Conservation (phyloP, 2,113 vertebrate species). For the Prunella himalayana region DNA sequence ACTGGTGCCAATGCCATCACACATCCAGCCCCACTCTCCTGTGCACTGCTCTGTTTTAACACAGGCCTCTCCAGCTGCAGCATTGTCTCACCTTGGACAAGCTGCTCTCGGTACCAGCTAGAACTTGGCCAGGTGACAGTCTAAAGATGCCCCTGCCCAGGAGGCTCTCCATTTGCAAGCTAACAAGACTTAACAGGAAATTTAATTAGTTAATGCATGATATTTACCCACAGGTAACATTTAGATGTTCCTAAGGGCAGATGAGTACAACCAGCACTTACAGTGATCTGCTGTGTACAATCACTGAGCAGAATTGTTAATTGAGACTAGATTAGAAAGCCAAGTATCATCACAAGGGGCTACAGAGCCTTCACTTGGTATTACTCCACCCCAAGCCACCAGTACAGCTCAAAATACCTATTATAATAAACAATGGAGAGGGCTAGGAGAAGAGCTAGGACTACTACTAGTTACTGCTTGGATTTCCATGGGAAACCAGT, state of each 20-base stretch:
- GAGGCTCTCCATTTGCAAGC: neutral
- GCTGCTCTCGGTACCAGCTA: neutral
- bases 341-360: neutral
- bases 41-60: neutral
- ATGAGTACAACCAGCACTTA: neutral
- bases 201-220: neutral
- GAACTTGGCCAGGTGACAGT: neutral
- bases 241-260: neutral
- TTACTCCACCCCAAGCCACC: constrained; percentile 1
- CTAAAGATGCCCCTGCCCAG: neutral
- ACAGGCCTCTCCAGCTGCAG: neutral
- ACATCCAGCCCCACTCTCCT: neutral
- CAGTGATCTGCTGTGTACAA: neutral
- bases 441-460: constrained; percentile 31
- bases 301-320: neutral
- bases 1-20: neutral
- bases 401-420: constrained; percentile 7
- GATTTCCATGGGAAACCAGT: constrained; percentile 57
- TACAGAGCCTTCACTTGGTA: neutral
- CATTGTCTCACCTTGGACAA: neutral
- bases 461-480: constrained; percentile 53
- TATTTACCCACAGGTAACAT: neutral
- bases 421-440: neutral
- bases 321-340: neutral
- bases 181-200: neutral